Evolutionary conservation across 2,113 vertebrate species (phyloP), one percentile per base, ranked within the genome.

Genomic region (Riparia riparia): DNA sequence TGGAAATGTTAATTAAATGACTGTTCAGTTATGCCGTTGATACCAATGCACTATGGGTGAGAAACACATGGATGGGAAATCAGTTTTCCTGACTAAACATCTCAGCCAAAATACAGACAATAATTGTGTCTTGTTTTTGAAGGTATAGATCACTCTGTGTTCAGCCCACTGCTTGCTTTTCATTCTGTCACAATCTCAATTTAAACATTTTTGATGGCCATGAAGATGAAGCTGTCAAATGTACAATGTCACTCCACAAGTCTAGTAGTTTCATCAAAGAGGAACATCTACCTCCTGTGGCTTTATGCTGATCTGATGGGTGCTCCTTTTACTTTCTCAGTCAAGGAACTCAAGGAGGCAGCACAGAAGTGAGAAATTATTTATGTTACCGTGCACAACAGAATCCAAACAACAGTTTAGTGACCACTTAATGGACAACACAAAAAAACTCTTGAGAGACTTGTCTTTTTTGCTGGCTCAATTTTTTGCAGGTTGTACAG

Each of bases 1-100:
- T 69, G n/a, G 34, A 64, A 70, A 72, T 42, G 66, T 56, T 87
- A 84, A 95, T 96, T 92, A 94, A 92, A 89, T 90, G 53, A 82
- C 50, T 34, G 4, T 51, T 60, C 64, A 95, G 49, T 79, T 95
- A 74, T 7, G 53, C 82, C 92, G 47, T 56, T 93, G 78, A 82
- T 57, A 81, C 4, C 74, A 50, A 49, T 90, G 57, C 51, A 82
- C 53, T 88, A 28, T 57, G 88, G 68, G 83, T 90, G 82, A 92
- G 69, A 89, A 13, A 56, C 34, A 72, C 31, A 54, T 9, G 49
- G 58, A 96, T 80, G 19, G 28, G 68, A 89, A 96, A 90, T 94
- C 31, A 78, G 53, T 60, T 90, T 68, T 81, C 61, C 82, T 58
- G 65, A 79, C 37, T 53, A 42, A 96, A 60, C 7, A 15, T 31